Evolutionary conservation across 1,140 invertebrate genomes (phyloP).

Genomic region (Ganaspis sp.): DNA sequence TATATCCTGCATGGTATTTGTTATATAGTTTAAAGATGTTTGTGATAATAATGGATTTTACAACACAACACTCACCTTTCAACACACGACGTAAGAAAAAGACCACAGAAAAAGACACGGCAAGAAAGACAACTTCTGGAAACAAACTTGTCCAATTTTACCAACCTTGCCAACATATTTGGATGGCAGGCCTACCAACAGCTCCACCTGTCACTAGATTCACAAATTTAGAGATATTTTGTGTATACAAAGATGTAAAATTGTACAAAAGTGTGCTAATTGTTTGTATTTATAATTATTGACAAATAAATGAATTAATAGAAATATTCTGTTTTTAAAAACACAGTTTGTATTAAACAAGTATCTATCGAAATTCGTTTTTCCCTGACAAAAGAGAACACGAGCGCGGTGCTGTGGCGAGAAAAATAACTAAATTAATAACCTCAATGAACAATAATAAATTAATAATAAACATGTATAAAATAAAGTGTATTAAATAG

Average conservation of each 20-base stretch:
- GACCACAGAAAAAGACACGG: background rate
- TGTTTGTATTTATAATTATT: no score
- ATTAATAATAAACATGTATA: background rate
- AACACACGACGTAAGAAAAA: background rate
- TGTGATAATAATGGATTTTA: constrained; percentile 9
- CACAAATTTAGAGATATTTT: background rate
- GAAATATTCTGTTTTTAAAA: no score
- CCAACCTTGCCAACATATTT: background rate
- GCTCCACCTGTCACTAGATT: background rate
- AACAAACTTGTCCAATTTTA: background rate
- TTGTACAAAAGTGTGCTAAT: no score
- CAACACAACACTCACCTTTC: background rate
- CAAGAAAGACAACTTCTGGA: constrained; percentile 16
- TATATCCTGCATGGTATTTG: background rate
- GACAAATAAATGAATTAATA: no score
- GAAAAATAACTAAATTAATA: background rate
- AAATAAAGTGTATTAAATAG: background rate
- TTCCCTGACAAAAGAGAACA: no score
- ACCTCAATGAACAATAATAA: background rate
- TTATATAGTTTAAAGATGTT: background rate
- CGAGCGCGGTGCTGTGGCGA: background rate
- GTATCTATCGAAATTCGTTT: background rate
- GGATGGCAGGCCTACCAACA: background rate
- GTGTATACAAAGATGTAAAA: no score
- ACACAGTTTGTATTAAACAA: no score